A percentile compares a stretch with the other conserved stretches of the same genome.
Conservation (phyloP, 2,888 invertebrate genomes). For the Hesperia comma region DNA sequence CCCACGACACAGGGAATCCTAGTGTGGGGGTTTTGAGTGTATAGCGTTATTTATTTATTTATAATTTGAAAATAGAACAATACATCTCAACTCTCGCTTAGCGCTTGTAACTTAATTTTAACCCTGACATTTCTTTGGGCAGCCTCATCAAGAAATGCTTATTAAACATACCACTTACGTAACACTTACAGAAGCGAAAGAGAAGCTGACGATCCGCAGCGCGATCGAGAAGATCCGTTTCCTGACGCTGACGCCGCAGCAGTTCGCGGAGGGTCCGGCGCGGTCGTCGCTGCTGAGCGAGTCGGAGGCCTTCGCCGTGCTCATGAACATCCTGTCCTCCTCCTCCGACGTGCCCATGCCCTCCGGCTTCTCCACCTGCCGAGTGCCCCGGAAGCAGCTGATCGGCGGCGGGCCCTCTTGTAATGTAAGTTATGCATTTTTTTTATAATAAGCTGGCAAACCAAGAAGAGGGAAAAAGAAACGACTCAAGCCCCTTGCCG, state of each 20-base stretch:
- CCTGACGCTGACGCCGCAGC: conserved; percentile 90
- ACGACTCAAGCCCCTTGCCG: too few species aligned
- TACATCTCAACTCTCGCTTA: too few species aligned
- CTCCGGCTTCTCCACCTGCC: conserved; percentile 86
- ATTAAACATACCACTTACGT: too few species aligned
- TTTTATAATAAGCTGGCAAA: neutral
- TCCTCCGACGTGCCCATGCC: conserved; percentile 88
- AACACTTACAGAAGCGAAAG: conserved; percentile 53
- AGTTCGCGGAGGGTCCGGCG: conserved; percentile 93
- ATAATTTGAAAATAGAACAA: too few species aligned
- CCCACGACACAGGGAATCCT: too few species aligned
- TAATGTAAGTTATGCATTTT: conserved; percentile 50
- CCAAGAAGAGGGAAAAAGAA: too few species aligned
- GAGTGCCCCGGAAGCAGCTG: conserved; percentile 74
- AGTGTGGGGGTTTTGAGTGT: too few species aligned
- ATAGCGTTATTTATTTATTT: too few species aligned
- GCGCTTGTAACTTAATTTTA: too few species aligned
- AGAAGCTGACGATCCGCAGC: conserved; percentile 81
- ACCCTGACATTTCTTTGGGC: too few species aligned
- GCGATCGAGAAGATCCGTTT: conserved; percentile 91
- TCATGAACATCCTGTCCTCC: conserved; percentile 92
- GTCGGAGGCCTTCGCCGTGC: conserved; percentile 90
- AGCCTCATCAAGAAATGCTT: too few species aligned
- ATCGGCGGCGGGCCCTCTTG: conserved; percentile 59
- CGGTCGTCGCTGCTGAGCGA: conserved; percentile 89